Evolutionary conservation across 2,797 vertebrate species (phyloP), one percentile per base, ranked within the genome.

Genomic region (Leucoraja ocellata): DNA sequence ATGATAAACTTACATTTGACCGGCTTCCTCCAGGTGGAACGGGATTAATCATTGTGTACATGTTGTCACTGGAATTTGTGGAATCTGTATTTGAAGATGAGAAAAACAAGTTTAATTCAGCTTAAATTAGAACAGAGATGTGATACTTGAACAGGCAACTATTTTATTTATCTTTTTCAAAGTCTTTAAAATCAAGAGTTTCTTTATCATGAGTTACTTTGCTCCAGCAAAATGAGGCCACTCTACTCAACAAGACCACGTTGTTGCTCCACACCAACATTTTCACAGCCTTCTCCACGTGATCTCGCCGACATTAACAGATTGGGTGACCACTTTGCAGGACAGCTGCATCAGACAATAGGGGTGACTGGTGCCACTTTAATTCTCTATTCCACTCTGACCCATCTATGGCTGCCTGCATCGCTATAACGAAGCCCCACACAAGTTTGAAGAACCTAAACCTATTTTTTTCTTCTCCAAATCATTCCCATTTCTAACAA

Each of bases 11-110:
- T 96, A 99, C 99, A 95, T 98, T 99, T 96, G 98, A 98, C 96
- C 99, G 97, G 96, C 98, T 99, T 95, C 98, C 98, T 96, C 97
- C 96, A 18, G 97, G 97, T 93, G 98, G 98, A 97, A 98, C 98
- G 94, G 98, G 98, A 97, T 99, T 99, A 96, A 99, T 99, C 98
- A 99, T 99, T 96, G 99, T 99, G 97, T 99, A 99, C 96, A 99
- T 98, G 96, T 99, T 99, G 96, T 99, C 99, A 96, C 99, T 98
- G 96, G 99, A 99, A 96, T 99, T 99, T 96, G 99, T 99, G 94
- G 99, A 99, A 96, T 99, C 99, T 99, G 96, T 93, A 95, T 74
- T 73, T 28, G 71, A 54, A 39, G 10, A 58, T 39, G 36, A 92
- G 14, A 91, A 54, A 74, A 46, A 76, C 14, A 36, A 32, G 23